These are phyloP conservation scores for Caenorhabditis sulstoni DNA, from an alignment of 2,888 invertebrate species.

Conservation along the genomic window DNA sequence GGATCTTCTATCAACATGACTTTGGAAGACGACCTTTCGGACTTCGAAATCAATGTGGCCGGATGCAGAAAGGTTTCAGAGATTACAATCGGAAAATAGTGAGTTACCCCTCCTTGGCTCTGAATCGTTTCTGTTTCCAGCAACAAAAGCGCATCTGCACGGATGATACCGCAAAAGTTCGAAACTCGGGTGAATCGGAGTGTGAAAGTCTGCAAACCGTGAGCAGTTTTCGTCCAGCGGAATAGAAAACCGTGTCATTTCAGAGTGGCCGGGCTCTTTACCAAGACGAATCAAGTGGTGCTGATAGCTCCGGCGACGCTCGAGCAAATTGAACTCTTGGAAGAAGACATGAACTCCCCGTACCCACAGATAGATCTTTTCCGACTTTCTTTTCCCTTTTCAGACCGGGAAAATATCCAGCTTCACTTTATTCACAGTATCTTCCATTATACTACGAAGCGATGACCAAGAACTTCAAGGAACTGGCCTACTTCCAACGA, in stretches of 20 bases:
- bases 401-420: neutral
- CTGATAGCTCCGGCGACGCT: slow-evolving; percentile 26
- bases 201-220: slow-evolving; percentile 15
- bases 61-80: slow-evolving; percentile 5
- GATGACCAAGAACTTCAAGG: slow-evolving; percentile 24
- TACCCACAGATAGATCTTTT: too few species aligned
- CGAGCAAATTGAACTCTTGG: neutral
- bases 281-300: slow-evolving; percentile 11
- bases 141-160: neutral
- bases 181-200: too few species aligned
- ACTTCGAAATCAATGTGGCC: neutral
- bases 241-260: neutral
- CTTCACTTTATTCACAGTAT: neutral
- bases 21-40: slow-evolving; percentile 4
- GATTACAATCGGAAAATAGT: slow-evolving; percentile 13
- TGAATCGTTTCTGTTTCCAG: neutral
- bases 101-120: neutral
- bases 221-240: neutral
- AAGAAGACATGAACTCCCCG: neutral
- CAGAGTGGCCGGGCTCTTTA: slow-evolving; percentile 25
- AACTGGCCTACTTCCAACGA: neutral
- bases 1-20: slow-evolving; percentile 2
- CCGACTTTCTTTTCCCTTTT: neutral
- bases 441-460: slow-evolving; percentile 9
- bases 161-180: too few species aligned